phyloP scores from a whole-genome alignment of 2,888 invertebrate species.

The Leistus spinibarbis region DNA sequence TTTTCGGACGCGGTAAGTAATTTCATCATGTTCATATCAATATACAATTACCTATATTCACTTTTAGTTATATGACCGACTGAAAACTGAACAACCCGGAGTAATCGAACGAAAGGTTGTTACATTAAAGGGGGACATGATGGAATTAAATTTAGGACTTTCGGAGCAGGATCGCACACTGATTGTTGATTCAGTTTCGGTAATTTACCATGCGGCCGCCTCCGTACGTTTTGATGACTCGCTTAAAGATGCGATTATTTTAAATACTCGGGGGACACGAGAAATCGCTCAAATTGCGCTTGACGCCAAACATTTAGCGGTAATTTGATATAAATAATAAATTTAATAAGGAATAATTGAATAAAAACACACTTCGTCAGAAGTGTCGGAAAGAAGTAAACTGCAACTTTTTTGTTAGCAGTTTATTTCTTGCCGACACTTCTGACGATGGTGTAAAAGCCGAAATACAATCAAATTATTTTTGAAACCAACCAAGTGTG shows the following conservation, averaged over 20 bases:
- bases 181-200: constrained; percentile 65
- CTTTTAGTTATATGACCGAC: constrained; percentile 63
- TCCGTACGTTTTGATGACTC: constrained; percentile 85
- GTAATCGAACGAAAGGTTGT: constrained; percentile 56
- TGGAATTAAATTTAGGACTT: constrained; percentile 54
- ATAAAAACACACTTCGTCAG: no score
- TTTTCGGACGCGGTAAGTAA: constrained; percentile 32
- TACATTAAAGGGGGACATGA: not conserved
- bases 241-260: constrained; percentile 66
- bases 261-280: constrained; percentile 70
- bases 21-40: not conserved
- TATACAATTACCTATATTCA: not conserved
- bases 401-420: no score
- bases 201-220: constrained; percentile 81
- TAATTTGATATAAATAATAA: constrained; percentile 46
- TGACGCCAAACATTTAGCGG: constrained; percentile 61
- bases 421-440: no score
- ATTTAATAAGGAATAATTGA: not conserved
- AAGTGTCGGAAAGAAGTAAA: no score
- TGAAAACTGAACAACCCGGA: constrained; percentile 61
- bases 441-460: no score
- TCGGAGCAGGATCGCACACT: constrained; percentile 60
- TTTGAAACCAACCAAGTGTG: not conserved
- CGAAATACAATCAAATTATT: not conserved
- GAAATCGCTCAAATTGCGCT: constrained; percentile 67